Evolutionary conservation across 2,888 invertebrate genomes (phyloP).

Genomic region (Xestia xanthographa): DNA sequence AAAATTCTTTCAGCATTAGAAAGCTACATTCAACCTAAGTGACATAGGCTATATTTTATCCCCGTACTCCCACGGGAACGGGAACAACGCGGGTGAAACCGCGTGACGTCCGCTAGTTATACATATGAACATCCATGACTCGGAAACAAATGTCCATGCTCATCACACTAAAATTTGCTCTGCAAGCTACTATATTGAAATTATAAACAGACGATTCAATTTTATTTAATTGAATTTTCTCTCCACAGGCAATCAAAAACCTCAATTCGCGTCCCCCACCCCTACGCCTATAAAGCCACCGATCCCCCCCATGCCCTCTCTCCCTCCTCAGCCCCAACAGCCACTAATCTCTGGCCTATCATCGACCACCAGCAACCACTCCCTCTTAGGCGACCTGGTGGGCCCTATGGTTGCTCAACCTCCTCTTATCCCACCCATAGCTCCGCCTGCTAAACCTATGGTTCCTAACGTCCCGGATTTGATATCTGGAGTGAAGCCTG

Average conservation of each 20-base stretch:
- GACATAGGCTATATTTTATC: too few relatives aligned
- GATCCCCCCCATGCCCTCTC: slow-evolving; percentile 81
- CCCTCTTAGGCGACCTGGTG: slow-evolving; percentile 57
- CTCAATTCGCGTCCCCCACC: slow-evolving; percentile 73
- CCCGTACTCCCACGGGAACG: too few relatives aligned
- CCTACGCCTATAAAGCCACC: slow-evolving; percentile 83
- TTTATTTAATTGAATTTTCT: too few relatives aligned
- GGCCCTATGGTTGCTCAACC: slow-evolving; percentile 37
- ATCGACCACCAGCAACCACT: slow-evolving; percentile 57
- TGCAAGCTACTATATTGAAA: too few relatives aligned
- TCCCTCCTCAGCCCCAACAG: slow-evolving; percentile 43
- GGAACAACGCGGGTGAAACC: too few relatives aligned
- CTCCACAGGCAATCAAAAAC: slow-evolving; percentile 71
- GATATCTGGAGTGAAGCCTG: slow-evolving; percentile 82
- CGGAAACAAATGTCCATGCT: too few relatives aligned
- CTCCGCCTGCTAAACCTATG: slow-evolving; percentile 73
- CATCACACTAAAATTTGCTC: too few relatives aligned
- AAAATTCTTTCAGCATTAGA: too few relatives aligned
- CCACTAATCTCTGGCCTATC: slow-evolving; percentile 47
- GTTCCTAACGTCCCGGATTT: slow-evolving; percentile 79
- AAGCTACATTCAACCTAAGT: too few relatives aligned
- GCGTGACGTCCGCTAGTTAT: too few relatives aligned
- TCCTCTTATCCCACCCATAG: slow-evolving; percentile 66
- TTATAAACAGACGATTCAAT: too few relatives aligned
- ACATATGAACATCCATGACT: too few relatives aligned